Conservation (phyloP, 1,140 invertebrate species). For the Drosophila guanche region DNA sequence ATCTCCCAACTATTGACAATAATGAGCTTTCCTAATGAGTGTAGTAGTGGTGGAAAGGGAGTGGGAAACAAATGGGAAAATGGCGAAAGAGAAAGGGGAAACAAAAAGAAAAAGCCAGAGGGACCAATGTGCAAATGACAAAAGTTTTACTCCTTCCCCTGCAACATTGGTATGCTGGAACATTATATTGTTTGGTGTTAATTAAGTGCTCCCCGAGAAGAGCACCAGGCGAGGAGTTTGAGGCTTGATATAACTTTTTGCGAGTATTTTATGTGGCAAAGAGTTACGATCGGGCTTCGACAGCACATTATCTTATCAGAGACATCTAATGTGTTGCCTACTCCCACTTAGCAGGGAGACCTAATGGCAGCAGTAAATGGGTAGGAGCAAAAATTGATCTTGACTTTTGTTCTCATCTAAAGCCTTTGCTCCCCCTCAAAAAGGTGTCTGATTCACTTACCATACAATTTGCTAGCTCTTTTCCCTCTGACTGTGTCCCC, state of each 20-base stretch:
- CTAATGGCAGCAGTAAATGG: no score
- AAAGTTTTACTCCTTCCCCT: constrained; percentile 57
- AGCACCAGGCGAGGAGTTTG: constrained; percentile 1
- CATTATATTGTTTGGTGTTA: constrained; percentile 48
- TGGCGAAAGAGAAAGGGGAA: not conserved
- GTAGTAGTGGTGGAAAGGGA: constrained; percentile 51
- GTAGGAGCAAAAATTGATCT: no score
- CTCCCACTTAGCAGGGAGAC: no score
- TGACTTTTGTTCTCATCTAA: no score
- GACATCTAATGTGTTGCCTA: constrained; percentile 1
- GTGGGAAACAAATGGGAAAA: not conserved
- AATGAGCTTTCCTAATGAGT: constrained; percentile 76
- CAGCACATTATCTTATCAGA: not conserved
- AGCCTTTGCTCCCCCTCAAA: no score
- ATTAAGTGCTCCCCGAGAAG: constrained; percentile 36
- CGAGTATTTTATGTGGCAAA: constrained; percentile 2
- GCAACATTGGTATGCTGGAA: constrained; percentile 35
- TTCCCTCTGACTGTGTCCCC: no score
- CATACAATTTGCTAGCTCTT: no score
- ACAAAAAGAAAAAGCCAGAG: not conserved
- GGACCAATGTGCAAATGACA: constrained; percentile 67
- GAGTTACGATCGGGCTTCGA: constrained; percentile 6
- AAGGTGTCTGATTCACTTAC: no score
- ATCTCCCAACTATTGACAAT: constrained; percentile 78
- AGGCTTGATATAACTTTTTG: constrained; percentile 29